Evolutionary conservation across 2,888 invertebrate species (phyloP).

Genomic region (Cheilosia vernalis): DNA sequence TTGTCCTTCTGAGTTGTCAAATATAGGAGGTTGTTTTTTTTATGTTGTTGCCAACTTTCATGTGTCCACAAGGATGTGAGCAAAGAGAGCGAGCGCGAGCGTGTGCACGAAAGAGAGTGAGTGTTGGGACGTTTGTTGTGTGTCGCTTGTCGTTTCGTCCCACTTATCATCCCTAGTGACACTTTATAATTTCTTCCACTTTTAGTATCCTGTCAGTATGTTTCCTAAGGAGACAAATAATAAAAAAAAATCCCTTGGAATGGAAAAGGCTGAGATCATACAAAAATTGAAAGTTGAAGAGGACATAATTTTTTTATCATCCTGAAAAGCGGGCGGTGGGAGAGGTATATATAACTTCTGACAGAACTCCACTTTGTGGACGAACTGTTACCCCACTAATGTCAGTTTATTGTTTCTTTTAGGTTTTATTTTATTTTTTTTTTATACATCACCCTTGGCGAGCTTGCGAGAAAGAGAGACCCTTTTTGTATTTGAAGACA

Average conservation of each 20-base stretch:
- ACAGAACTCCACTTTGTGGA: slow-evolving; percentile 49
- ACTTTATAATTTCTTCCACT: slow-evolving; percentile 83
- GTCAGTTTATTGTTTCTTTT: slow-evolving; percentile 70
- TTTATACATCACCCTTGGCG: slow-evolving; percentile 65
- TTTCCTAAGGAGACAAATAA: slow-evolving; percentile 45
- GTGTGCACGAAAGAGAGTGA: slow-evolving; percentile 30
- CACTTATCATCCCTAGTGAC: slow-evolving; percentile 83
- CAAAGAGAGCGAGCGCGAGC: slow-evolving; percentile 39
- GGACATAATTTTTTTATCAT: slow-evolving; percentile 59
- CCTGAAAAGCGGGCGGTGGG: slow-evolving; percentile 5
- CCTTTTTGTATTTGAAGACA: background rate
- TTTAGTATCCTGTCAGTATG: slow-evolving; percentile 82
- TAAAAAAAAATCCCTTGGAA: slow-evolving; percentile 18
- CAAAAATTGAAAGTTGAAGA: slow-evolving; percentile 72
- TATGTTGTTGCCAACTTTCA: slow-evolving; percentile 48
- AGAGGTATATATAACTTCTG: slow-evolving; percentile 49
- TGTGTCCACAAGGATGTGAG: slow-evolving; percentile 65
- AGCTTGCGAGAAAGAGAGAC: slow-evolving; percentile 2
- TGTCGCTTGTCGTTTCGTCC: slow-evolving; percentile 76
- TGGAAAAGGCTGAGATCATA: slow-evolving; percentile 24
- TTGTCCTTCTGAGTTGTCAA: slow-evolving; percentile 74
- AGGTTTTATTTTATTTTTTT: slow-evolving; percentile 49
- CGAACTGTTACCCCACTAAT: slow-evolving; percentile 62
- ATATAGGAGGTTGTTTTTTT: slow-evolving; percentile 21
- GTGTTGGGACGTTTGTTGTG: slow-evolving; percentile 58